Evolutionary conservation across 2,888 invertebrate genomes (phyloP).

Genomic region (Drosophila demipolita): DNA sequence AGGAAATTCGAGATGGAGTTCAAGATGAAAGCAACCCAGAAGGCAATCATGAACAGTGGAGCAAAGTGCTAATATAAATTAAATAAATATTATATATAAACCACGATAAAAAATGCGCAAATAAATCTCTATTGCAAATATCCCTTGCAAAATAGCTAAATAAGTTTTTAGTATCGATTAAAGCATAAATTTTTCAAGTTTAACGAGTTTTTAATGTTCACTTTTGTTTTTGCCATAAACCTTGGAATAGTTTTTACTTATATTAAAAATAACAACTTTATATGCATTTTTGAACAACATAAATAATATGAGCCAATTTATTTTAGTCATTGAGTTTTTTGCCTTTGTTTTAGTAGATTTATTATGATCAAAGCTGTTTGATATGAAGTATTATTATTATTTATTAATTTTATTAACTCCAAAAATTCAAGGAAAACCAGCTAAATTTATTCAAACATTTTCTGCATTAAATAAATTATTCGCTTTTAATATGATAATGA

Average conservation of each 20-base stretch:
- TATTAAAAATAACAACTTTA: background rate
- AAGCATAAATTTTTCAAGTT: background rate
- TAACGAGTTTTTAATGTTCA: background rate
- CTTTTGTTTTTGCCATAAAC: background rate
- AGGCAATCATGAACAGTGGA: slow-evolving; percentile 33
- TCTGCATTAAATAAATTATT: background rate
- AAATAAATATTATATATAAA: background rate
- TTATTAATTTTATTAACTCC: background rate
- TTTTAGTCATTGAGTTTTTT: background rate
- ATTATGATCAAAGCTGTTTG: background rate
- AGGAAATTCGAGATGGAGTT: slow-evolving; percentile 44
- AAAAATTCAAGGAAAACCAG: background rate
- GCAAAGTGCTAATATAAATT: background rate
- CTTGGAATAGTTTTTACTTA: background rate
- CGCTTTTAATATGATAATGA: background rate
- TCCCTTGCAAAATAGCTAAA: background rate
- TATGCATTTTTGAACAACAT: background rate
- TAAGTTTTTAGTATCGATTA: background rate
- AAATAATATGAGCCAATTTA: background rate
- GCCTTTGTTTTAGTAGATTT: background rate
- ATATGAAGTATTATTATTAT: background rate
- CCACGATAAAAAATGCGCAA: background rate
- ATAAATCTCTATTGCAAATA: too few species aligned
- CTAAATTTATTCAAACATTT: background rate
- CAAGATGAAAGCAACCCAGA: slow-evolving; percentile 20